These are phyloP conservation scores for Micromesistius poutassou DNA, from an alignment of 2,797 vertebrate genomes.

Conservation along the genomic window DNA sequence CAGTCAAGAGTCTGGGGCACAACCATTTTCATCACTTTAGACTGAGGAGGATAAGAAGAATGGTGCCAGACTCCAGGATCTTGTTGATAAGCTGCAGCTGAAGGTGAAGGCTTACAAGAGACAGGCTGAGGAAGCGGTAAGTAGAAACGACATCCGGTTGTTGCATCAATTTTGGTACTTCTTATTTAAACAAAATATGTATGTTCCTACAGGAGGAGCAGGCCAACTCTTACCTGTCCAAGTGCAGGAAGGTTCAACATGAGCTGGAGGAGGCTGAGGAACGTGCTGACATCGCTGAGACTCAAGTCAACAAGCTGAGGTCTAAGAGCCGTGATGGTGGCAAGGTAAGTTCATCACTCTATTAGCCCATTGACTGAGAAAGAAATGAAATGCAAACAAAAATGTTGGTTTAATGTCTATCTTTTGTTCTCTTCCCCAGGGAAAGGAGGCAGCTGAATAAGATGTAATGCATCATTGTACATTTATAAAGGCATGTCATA, in stretches of 20 bases:
- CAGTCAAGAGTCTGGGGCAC: not conserved
- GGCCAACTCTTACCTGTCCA: too few species aligned
- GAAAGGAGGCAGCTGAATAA: constrained; percentile 6
- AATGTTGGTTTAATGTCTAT: not conserved
- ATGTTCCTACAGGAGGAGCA: too few species aligned
- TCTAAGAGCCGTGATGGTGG: not conserved
- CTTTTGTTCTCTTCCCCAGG: not conserved
- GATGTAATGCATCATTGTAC: not conserved
- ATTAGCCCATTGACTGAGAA: not conserved
- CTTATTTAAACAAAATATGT: too few species aligned
- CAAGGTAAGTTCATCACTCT: not conserved
- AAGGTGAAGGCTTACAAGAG: too few species aligned
- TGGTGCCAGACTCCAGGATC: too few species aligned
- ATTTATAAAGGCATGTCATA: not conserved
- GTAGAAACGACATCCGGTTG: not conserved
- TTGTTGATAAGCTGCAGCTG: too few species aligned
- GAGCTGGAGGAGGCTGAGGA: too few species aligned
- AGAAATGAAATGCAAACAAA: not conserved
- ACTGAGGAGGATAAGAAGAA: not conserved
- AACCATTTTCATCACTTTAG: not conserved
- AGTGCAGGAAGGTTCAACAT: too few species aligned
- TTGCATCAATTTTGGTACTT: too few species aligned
- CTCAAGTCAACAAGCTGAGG: too few species aligned
- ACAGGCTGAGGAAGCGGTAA: too few species aligned
- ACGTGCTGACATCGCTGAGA: too few species aligned